Conservation (phyloP, 2,888 invertebrate genomes). For the Platycheirus albimanus region DNA sequence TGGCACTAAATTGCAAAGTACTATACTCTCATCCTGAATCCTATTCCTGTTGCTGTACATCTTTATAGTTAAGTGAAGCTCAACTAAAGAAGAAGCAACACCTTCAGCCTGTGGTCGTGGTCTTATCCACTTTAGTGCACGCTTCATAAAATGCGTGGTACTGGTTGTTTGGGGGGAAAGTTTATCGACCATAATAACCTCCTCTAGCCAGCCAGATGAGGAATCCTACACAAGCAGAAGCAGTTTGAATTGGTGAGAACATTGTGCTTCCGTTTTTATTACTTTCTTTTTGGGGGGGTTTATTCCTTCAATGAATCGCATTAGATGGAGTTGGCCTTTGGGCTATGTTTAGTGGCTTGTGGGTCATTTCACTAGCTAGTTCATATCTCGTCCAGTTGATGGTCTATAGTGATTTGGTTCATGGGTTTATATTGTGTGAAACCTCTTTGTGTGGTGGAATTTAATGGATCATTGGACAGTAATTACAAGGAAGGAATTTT, state of each 20-base stretch:
- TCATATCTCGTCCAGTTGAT: background rate
- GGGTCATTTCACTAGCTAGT: background rate
- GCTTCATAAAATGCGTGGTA: conserved; percentile 50
- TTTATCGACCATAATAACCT: conserved; percentile 31
- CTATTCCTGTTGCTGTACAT: conserved; percentile 8
- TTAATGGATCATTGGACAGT: conserved; percentile 16
- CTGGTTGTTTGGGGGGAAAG: conserved; percentile 8
- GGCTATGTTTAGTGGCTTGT: background rate
- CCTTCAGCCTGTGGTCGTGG: background rate
- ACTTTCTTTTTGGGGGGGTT: conserved; percentile 7
- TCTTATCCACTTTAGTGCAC: conserved; percentile 40
- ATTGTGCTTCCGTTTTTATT: conserved; percentile 32
- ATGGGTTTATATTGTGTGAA: conserved; percentile 43
- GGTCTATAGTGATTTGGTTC: conserved; percentile 33
- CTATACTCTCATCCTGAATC: conserved; percentile 25
- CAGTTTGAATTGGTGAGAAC: conserved; percentile 2
- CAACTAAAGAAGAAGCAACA: conserved; percentile 7
- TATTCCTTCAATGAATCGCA: conserved; percentile 8
- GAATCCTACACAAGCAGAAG: conserved; percentile 10
- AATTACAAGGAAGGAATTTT: conserved; percentile 19
- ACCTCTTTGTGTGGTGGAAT: conserved; percentile 26
- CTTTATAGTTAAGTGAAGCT: conserved; percentile 10
- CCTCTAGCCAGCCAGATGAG: background rate
- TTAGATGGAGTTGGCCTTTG: conserved; percentile 19
- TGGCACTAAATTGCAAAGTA: conserved; percentile 8